Conservation (phyloP, 2,888 invertebrate species). For the Cataglyphis albicans region DNA sequence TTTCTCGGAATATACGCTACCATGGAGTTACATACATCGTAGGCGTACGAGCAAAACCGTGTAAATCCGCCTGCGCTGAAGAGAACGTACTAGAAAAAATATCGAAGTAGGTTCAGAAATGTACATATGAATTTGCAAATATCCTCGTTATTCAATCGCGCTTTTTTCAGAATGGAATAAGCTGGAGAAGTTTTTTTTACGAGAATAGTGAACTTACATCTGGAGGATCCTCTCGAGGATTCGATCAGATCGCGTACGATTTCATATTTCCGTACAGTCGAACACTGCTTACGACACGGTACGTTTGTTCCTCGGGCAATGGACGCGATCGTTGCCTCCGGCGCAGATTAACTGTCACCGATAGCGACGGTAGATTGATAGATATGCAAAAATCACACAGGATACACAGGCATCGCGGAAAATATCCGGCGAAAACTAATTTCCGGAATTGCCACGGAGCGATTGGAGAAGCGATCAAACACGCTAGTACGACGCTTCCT, state of each 20-base stretch:
- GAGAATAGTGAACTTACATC: not conserved
- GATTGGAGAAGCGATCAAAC: constrained; percentile 59
- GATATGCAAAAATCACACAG: constrained; percentile 48
- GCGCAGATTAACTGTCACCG: constrained; percentile 47
- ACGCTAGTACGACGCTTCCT: constrained; percentile 48
- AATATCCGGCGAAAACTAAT: constrained; percentile 60
- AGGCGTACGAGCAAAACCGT: not conserved
- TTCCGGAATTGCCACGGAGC: constrained; percentile 54
- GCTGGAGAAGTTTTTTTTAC: not conserved
- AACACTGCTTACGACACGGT: constrained; percentile 5
- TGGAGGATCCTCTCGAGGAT: not conserved
- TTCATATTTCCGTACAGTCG: constrained; percentile 10
- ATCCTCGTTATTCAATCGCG: not conserved
- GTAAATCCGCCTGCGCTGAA: not conserved
- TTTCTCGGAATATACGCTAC: constrained; percentile 1
- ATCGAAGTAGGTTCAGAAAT: not conserved
- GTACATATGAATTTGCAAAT: not conserved
- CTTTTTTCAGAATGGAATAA: not conserved
- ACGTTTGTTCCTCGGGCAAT: constrained; percentile 42
- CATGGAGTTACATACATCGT: constrained; percentile 10
- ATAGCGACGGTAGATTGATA: constrained; percentile 39
- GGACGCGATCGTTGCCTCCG: constrained; percentile 47
- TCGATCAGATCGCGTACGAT: not conserved
- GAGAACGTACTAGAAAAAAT: not conserved
- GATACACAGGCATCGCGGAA: constrained; percentile 36